These are phyloP conservation scores for Tupaia tana DNA, from an alignment of 2,113 vertebrate species.

Conservation along the genomic window DNA sequence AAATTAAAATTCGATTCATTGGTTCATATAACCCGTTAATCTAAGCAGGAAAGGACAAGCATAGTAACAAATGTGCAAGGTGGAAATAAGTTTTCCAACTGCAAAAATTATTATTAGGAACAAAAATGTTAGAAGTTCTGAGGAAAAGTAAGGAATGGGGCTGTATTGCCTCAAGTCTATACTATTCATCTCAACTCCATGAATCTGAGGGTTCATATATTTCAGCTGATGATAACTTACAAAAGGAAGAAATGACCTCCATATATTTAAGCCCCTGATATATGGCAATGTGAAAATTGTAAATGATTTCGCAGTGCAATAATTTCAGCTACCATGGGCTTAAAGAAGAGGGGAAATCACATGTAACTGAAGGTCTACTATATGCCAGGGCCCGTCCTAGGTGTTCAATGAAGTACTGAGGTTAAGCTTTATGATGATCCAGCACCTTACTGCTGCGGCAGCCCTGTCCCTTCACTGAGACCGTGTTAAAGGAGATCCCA, in stretches of 20 bases:
- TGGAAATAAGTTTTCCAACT: conserved; percentile 37
- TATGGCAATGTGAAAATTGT: conserved; percentile 64
- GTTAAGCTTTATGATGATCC: background rate
- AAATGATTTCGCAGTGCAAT: conserved; percentile 15
- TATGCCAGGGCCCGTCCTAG: background rate
- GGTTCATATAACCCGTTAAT: background rate
- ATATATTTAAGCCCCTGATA: conserved; percentile 62
- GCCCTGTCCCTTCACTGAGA: background rate
- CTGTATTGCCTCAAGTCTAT: conserved; percentile 62
- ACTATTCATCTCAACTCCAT: conserved; percentile 44
- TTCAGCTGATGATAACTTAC: conserved; percentile 74
- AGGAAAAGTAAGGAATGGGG: conserved; percentile 29
- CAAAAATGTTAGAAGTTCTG: conserved; percentile 41
- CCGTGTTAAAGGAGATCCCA: background rate
- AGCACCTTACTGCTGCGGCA: background rate
- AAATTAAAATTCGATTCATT: background rate
- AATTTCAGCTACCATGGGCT: background rate
- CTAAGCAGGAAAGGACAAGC: background rate
- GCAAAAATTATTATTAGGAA: background rate
- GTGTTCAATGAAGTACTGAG: background rate
- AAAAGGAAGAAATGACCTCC: conserved; percentile 66
- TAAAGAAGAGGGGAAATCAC: background rate
- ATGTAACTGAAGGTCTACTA: background rate
- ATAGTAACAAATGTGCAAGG: background rate
- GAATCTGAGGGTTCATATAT: conserved; percentile 74